Conservation (phyloP, 2,888 invertebrate species). For the Acronicta aceris region DNA sequence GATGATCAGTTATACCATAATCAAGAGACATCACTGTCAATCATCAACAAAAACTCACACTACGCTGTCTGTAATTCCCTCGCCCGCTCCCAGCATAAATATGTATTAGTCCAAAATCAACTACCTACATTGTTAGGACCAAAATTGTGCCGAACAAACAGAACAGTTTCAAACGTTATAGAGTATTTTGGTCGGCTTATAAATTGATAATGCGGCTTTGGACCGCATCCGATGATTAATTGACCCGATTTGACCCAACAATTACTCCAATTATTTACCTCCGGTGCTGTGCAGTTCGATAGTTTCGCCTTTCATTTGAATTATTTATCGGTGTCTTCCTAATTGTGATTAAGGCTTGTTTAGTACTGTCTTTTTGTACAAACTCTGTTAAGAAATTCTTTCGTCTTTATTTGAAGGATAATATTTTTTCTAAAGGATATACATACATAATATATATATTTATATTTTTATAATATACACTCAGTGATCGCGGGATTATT, state of each 20-base stretch:
- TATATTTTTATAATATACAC: no score
- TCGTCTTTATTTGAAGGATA: background rate
- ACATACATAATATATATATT: no score
- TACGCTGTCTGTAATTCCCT: slow-evolving; percentile 12
- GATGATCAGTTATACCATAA: background rate
- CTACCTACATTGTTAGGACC: slow-evolving; percentile 40
- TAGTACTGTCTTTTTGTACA: background rate
- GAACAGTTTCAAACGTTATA: slow-evolving; percentile 56
- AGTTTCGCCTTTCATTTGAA: slow-evolving; percentile 65
- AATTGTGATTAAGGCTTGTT: slow-evolving; percentile 23
- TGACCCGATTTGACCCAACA: slow-evolving; percentile 86
- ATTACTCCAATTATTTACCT: slow-evolving; percentile 88
- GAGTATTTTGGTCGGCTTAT: slow-evolving; percentile 74
- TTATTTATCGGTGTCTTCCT: slow-evolving; percentile 57
- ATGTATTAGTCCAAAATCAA: slow-evolving; percentile 44
- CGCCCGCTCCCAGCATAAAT: slow-evolving; percentile 35
- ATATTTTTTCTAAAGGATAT: no score
- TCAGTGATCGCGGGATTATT: no score
- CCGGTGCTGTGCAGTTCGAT: slow-evolving; percentile 74
- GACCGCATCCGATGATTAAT: slow-evolving; percentile 84
- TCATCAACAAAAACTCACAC: slow-evolving; percentile 17
- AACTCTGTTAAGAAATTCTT: background rate
- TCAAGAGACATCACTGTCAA: background rate
- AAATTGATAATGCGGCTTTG: slow-evolving; percentile 78
- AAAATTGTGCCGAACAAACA: slow-evolving; percentile 40